phyloP scores from a whole-genome alignment of 2,797 vertebrate species.

The Danio choprae region DNA sequence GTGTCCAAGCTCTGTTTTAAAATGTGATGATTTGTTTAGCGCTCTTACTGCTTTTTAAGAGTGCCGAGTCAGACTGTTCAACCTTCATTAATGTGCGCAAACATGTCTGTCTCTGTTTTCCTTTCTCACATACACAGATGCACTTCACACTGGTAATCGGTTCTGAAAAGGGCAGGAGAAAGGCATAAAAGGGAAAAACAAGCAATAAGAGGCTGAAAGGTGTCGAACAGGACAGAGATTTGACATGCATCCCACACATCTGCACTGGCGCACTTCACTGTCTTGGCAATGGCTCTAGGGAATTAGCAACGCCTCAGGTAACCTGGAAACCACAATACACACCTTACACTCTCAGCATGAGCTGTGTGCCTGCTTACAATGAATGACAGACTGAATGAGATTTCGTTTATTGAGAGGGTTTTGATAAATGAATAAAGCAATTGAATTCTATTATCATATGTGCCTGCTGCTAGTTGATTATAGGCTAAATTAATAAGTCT shows the following conservation, averaged over 20 bases:
- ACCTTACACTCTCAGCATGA: neutral
- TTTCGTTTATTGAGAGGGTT: neutral
- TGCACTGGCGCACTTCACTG: neutral
- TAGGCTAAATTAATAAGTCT: neutral
- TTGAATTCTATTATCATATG: neutral
- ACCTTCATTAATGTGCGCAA: neutral
- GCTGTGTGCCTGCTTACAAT: neutral
- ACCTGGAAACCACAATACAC: conserved; percentile 23
- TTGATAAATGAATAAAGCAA: neutral
- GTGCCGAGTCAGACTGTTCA: neutral
- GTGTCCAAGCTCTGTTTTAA: neutral
- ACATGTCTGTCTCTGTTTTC: conserved; percentile 3
- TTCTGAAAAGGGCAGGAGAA: neutral
- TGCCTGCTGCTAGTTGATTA: neutral
- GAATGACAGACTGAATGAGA: neutral
- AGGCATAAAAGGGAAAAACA: neutral
- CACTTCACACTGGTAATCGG: neutral
- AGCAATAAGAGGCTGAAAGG: conserved; percentile 11
- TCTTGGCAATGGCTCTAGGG: conserved; percentile 13
- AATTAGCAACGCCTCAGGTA: conserved; percentile 8
- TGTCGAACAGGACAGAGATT: neutral
- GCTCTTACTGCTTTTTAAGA: neutral
- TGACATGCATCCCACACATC: conserved; percentile 22
- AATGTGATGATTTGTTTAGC: neutral
- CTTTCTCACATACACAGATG: conserved; percentile 9